A percentile compares a stretch with the other conserved stretches of the same genome.
Conservation (phyloP, 1,140 invertebrate species). For the Drosophila gunungcola region DNA sequence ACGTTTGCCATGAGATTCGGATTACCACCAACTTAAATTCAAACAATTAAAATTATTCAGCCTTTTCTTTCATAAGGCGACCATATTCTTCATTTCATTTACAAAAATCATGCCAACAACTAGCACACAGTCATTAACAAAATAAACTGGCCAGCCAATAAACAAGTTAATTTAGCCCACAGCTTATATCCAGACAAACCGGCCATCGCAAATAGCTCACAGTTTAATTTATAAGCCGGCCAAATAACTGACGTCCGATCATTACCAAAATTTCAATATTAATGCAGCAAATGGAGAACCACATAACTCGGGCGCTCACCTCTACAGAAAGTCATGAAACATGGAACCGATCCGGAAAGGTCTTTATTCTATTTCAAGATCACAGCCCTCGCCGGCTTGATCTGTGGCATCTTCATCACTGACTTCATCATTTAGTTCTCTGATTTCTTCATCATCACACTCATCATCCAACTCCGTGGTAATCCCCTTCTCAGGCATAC, state of each 20-base stretch:
- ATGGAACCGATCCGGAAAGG: too few relatives aligned
- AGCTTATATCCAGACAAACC: not conserved
- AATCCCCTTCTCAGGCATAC: constrained; percentile 5
- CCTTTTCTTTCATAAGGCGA: too few relatives aligned
- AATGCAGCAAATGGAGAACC: not conserved
- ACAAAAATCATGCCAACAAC: too few relatives aligned
- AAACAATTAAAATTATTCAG: too few relatives aligned
- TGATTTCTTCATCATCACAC: too few relatives aligned
- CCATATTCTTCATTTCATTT: too few relatives aligned
- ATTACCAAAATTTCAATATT: constrained; percentile 1
- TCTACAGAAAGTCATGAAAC: not conserved
- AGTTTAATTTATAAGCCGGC: constrained; percentile 3
- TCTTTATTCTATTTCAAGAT: not conserved
- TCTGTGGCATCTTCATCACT: not conserved
- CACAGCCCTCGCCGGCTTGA: constrained; percentile 1
- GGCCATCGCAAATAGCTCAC: not conserved
- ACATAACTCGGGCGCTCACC: constrained; percentile 5
- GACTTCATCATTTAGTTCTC: too few relatives aligned
- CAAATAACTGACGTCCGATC: constrained; percentile 1
- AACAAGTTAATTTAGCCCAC: not conserved
- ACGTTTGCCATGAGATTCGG: not conserved
- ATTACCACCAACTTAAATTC: not conserved
- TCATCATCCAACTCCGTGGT: not conserved
- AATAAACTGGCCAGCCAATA: not conserved
- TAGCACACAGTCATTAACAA: too few relatives aligned